Base-by-base conservation (phyloP, 1,140 invertebrate genomes). In the Spodoptera frugiperda region DNA sequence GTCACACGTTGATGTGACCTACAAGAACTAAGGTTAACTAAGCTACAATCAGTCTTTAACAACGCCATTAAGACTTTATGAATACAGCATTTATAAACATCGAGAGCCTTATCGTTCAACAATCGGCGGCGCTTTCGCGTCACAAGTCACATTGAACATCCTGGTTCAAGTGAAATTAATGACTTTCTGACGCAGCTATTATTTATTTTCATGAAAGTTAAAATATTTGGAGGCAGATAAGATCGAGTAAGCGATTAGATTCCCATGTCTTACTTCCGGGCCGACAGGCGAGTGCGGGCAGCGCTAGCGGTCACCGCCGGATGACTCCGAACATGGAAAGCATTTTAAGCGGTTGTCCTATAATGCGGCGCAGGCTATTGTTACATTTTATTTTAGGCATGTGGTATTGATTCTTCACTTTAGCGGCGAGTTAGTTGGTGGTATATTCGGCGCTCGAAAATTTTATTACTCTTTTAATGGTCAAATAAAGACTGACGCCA, bases 281-380 rank as follows among this genome's bases (percentile, higher is more conserved):
- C 79, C 54, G 78, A 65, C 61, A 65, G 17, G 44, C 44, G 44
- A 68, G 68, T 72, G 81, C 78, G 77, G 78, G 55, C 72, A 70
- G 74, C 72, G 71, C 51, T 6, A 44, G 33, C 80, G 81, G 83
- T 84, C 81, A 78, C 82, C 91, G 89, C 84, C 91, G 91, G 90
- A 93, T 86, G 88, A 82, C 77, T 78, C 81, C 77, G 77, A 86
- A 93, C 92, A 94, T 85, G 92, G 84, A 94, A 94, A 94, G 91
- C 91, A 93, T 94, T 94, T 94, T 93, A 93, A 93, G 87, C 86
- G 83, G 67, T 81, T 79, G 80, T 83, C 86, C 84, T 87, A 89
- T 87, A 87, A 76, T 79, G 74, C 80, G 82, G 80, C 71, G 67
- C 77, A 70, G 78, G 78, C 89, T 81, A 89, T 90, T 91, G 89